A percentile compares a stretch with the other conserved stretches of the same genome.
Evolutionary conservation across 2,797 vertebrate species (phyloP).

Genomic region (Myotis pilosus): DNA sequence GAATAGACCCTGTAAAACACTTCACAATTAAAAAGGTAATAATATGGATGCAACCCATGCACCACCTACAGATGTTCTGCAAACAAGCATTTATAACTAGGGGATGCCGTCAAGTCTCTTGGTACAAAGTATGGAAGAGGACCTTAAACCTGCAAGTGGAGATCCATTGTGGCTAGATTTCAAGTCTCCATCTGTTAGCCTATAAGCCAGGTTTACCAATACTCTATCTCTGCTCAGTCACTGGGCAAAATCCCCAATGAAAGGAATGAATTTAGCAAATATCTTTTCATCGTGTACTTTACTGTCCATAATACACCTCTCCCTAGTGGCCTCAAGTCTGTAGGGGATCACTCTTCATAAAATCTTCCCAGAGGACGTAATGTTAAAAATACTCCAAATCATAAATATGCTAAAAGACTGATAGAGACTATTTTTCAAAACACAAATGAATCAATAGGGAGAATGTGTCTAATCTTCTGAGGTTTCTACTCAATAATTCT

Average conservation of each 20-base stretch:
- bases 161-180: background rate
- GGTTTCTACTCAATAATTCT: background rate
- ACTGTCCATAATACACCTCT: background rate
- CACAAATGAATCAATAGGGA: background rate
- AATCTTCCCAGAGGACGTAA: background rate
- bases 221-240: background rate
- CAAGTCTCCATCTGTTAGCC: background rate
- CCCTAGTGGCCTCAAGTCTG: background rate
- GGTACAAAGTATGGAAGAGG: background rate
- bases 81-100: background rate
- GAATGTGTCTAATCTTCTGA: background rate
- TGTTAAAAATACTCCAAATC: background rate
- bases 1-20: slow-evolving; percentile 89
- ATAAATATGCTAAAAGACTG: background rate
- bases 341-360: background rate
- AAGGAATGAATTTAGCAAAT: background rate
- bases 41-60: background rate
- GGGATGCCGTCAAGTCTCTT: background rate
- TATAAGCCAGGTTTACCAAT: background rate
- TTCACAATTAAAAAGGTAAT: slow-evolving; percentile 5
- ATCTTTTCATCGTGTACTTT: background rate
- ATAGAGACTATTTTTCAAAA: background rate
- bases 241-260: background rate
- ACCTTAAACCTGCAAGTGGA: background rate
- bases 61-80: background rate